These are phyloP conservation scores for Marcusenius ussheri DNA, from an alignment of 2,113 vertebrate species.

Conservation along the genomic window DNA sequence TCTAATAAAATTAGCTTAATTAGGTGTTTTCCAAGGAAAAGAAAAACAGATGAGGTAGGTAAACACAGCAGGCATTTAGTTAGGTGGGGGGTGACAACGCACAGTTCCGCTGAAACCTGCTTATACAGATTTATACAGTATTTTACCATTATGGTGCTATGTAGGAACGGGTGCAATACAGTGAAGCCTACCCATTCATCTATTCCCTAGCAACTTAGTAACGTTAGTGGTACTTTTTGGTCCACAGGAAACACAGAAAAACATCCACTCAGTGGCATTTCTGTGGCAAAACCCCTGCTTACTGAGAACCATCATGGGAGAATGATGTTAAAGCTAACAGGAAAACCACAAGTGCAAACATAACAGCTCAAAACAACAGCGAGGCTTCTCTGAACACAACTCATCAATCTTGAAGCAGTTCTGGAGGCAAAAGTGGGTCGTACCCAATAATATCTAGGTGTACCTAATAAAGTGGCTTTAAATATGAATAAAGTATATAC, in stretches of 20 bases:
- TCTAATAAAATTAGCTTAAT: not conserved
- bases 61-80: not conserved
- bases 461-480: not conserved
- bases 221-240: not conserved
- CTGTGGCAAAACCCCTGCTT: not conserved
- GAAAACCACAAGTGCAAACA: not conserved
- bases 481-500: not conserved
- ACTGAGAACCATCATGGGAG: not conserved
- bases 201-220: not conserved
- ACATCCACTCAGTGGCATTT: not conserved
- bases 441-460: not conserved
- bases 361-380: not conserved
- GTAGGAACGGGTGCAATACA: not conserved
- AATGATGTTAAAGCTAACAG: not conserved
- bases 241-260: not conserved
- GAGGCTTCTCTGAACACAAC: not conserved
- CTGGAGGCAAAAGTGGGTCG: not conserved
- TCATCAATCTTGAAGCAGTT: not conserved
- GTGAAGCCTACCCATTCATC: not conserved
- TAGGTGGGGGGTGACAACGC: not conserved
- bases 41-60: not conserved
- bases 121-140: not conserved
- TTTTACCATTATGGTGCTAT: not conserved
- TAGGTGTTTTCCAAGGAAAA: not conserved
- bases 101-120: not conserved